These are phyloP conservation scores for Amphipyra tragopoginis DNA, from an alignment of 2,888 invertebrate species.

Conservation along the genomic window DNA sequence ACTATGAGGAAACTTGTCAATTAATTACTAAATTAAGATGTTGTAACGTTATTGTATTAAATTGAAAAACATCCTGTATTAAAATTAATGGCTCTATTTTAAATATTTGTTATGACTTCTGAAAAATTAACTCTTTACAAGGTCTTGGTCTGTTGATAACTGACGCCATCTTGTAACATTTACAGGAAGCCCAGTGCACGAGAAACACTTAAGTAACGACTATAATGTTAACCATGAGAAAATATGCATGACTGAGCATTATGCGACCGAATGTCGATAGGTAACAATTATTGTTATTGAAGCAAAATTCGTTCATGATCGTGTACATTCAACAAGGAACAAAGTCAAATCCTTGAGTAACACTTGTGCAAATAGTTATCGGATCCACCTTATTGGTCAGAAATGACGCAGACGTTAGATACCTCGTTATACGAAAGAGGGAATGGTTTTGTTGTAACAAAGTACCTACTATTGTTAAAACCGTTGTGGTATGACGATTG, in stretches of 20 bases:
- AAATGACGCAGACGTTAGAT: slow-evolving; percentile 50
- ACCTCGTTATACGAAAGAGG: slow-evolving; percentile 46
- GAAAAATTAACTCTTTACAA: too few relatives aligned
- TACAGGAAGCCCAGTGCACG: slow-evolving; percentile 17
- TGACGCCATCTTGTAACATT: slow-evolving; percentile 43
- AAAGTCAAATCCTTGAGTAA: slow-evolving; percentile 72
- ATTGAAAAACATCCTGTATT: background rate
- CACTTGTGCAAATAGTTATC: slow-evolving; percentile 83
- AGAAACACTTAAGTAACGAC: background rate
- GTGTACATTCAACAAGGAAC: slow-evolving; percentile 30
- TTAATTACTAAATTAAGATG: slow-evolving; percentile 26
- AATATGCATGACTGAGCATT: slow-evolving; percentile 12
- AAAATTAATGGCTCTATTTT: too few relatives aligned
- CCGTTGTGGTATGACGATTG: slow-evolving; percentile 4
- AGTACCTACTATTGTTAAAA: slow-evolving; percentile 37
- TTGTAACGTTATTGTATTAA: slow-evolving; percentile 1
- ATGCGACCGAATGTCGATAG: background rate
- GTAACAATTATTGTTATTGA: slow-evolving; percentile 13
- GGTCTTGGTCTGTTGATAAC: slow-evolving; percentile 10
- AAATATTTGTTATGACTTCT: too few relatives aligned
- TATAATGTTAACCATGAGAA: slow-evolving; percentile 15
- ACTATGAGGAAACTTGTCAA: slow-evolving; percentile 34
- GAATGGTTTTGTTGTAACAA: slow-evolving; percentile 26
- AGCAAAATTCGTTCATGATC: slow-evolving; percentile 23
- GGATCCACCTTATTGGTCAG: slow-evolving; percentile 70